Base-by-base conservation (phyloP, 23 tunicate genomes). In the Styela plicata region DNA sequence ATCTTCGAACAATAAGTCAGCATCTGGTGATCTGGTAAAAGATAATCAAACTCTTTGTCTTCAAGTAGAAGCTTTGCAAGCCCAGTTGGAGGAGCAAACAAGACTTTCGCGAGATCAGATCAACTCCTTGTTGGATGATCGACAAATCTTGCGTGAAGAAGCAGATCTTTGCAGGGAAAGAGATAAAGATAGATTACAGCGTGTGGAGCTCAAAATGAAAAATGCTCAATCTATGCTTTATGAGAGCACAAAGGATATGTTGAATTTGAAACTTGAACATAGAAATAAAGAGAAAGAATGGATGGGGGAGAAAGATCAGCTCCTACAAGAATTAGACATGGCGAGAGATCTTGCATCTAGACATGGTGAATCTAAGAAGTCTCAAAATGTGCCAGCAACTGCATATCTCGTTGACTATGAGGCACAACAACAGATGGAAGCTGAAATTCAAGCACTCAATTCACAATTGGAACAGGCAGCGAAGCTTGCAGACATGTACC, bases 41-140 rank as follows among this genome's bases (percentile, higher is more conserved):
- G 92, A 92, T 70, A 61, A 83, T 1, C 92, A 92, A 74, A 74
- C 90, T 23, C 85, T 94, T 7, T 84, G 96, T 13, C 81, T 94
- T 35, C 98, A 94, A 36, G 89, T 94, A 3, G 94, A 94, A 78
- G 98, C 98, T 19, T 64, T 94, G n/a, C 94, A 89, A 82, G 90
- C 90, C 0, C 98, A 94, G 44, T 85, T 94, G 27, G 94, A 88
- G 70, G 98, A 94, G 78, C 98, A 94, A 52, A 89, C 87, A 19
- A 85, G 82, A 63, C 83, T 94, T 24, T 84, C 98, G 30, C 74
- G 85, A 70, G 98, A 94, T 64, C 98, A 94, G 82, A 86, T 85
- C 66, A 76, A 80, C 33, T 65, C 97, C 3, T 68, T 94, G 75
- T 29, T 94, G 37, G 98, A 94, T 20, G 98, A 94, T 34, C 78